Base-by-base conservation (phyloP, 2,113 vertebrate genomes). In the Rhodinocichla rosea region DNA sequence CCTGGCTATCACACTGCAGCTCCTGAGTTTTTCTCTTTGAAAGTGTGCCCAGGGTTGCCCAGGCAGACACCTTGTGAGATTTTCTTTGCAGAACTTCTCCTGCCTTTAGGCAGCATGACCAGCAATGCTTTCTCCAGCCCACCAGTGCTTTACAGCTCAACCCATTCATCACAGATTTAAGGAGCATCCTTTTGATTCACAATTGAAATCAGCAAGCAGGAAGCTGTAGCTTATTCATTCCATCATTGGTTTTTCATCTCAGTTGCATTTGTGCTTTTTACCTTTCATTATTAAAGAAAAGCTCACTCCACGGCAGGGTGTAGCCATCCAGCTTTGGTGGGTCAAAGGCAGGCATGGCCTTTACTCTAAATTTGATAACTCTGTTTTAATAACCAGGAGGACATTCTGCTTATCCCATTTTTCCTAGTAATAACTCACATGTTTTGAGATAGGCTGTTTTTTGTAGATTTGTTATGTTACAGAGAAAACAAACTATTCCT, bases 291-390 rank as follows among this genome's bases (percentile, higher is more conserved):
- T 59, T 77, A 57, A 69, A 78, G 75, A 63, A 90, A 67, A 83
- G 19, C 75, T 93, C 19, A 4, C 45, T 83, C 30, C 3, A 9
- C 68, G 49, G 86, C 56, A 23, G 47, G 24, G 33, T 59, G 52
- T 59, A 67, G 24, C 52, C 65, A 50, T 57, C 39, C 13, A 17
- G 50, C 76, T 81, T 77, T 2, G 1, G 73, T 56, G 52, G 47
- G 89, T 92, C 6, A 6, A 44, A 60, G 71, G 64, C 42, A 1
- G 50, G 27, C 83, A 78, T 23, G 52, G 73, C 94, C 92, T 96
- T 92, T 93, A 49, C 69, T 93, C 91, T 87, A 55, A 47, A 90
- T 95, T 89, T 87, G 76, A 44, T 96, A 70, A 70, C 59, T 83
- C 68, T 77, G 64, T 67, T 86, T 83, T 59, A 71, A 89, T 89